Conservation (phyloP, 1,140 invertebrate species). For the Coboldia fuscipes region DNA sequence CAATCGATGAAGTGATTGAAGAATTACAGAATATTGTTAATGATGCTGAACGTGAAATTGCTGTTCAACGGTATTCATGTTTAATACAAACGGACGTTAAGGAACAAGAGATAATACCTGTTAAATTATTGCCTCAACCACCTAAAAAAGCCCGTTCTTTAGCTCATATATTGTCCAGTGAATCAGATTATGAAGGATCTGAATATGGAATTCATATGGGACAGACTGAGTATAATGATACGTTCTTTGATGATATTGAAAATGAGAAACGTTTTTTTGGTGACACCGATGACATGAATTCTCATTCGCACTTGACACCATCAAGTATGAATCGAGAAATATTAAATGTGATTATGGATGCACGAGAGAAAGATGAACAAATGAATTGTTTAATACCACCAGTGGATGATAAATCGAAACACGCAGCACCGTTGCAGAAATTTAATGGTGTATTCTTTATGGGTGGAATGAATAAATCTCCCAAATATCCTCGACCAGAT, state of each 20-base stretch:
- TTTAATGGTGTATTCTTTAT: conserved; percentile 24
- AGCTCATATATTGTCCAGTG: conserved; percentile 24
- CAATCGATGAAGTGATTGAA: conserved; percentile 72
- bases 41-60: conserved; percentile 50
- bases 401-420: conserved; percentile 20
- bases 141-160: conserved; percentile 30
- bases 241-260: conserved; percentile 24
- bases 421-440: conserved; percentile 19
- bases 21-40: conserved; percentile 66
- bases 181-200: conserved; percentile 15
- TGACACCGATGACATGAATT: conserved; percentile 18
- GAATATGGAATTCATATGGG: conserved; percentile 15
- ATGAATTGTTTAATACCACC: conserved; percentile 10
- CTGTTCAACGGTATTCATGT: conserved; percentile 8
- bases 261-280: conserved; percentile 1
- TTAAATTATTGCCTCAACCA: conserved; percentile 36
- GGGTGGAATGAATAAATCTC: conserved; percentile 19
- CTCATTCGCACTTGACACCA: conserved; percentile 19
- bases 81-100: conserved; percentile 16
- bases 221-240: conserved; percentile 10
- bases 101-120: conserved; percentile 36
- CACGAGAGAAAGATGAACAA: conserved; percentile 23
- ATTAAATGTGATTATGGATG: conserved; percentile 27
- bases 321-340: conserved; percentile 27
- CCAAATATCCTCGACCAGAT: conserved; percentile 21